phyloP scores from a whole-genome alignment of 2,113 vertebrate species.

The Trinectes maculatus region DNA sequence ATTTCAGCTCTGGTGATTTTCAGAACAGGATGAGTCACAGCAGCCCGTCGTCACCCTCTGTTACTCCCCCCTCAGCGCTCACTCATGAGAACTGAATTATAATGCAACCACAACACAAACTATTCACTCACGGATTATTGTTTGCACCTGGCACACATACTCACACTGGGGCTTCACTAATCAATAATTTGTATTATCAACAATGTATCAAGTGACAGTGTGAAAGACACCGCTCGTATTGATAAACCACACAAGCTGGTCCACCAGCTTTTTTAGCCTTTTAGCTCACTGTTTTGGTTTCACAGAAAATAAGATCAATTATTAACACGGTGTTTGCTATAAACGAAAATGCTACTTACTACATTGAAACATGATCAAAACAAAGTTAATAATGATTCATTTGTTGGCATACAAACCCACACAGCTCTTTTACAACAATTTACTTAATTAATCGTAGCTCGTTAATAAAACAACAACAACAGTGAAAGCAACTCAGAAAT shows the following conservation, averaged over 20 bases:
- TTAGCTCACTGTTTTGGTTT: not conserved
- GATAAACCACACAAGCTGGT: not conserved
- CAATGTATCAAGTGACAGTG: not conserved
- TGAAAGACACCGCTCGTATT: no score
- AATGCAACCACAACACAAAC: conserved; percentile 26
- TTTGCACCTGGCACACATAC: not conserved
- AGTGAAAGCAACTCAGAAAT: no score
- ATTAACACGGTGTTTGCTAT: not conserved
- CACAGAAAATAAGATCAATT: not conserved
- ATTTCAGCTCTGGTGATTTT: conserved; percentile 64
- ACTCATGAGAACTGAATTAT: conserved; percentile 30
- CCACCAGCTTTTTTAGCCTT: not conserved
- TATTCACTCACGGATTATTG: conserved; percentile 13
- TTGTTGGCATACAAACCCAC: not conserved
- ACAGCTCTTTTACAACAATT: not conserved
- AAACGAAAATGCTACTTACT: not conserved
- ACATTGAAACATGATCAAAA: not conserved
- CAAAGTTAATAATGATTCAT: not conserved
- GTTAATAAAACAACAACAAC: no score
- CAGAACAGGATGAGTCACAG: conserved; percentile 68
- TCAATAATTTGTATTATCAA: not conserved
- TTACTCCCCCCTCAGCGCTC: conserved; percentile 21
- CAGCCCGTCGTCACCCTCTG: conserved; percentile 51
- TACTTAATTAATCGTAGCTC: not conserved
- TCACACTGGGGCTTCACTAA: not conserved